Conservation (phyloP, 2,113 vertebrate genomes). For the Perca fluviatilis region DNA sequence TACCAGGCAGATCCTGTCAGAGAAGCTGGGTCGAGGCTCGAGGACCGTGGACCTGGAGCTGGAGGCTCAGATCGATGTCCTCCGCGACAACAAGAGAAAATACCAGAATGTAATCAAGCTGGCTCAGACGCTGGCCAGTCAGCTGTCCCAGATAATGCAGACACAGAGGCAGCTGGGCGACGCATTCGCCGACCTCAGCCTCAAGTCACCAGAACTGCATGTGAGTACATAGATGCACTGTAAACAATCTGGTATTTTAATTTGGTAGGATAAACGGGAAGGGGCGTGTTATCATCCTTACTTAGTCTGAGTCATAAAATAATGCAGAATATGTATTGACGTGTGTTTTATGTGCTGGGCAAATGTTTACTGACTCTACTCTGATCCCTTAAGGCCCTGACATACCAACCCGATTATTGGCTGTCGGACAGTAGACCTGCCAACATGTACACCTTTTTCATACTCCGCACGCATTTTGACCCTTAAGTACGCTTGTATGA, state of each 20-base stretch:
- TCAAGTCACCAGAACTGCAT: conserved; percentile 96
- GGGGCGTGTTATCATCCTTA: background rate
- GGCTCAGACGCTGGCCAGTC: conserved; percentile 91
- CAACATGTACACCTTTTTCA: no score
- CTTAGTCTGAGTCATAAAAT: background rate
- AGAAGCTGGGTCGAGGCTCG: conserved; percentile 97
- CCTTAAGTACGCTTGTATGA: no score
- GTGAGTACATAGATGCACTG: conserved; percentile 81
- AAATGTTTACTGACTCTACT: background rate
- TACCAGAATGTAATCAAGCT: conserved; percentile 94
- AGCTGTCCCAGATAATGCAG: conserved; percentile 95
- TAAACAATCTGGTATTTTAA: background rate
- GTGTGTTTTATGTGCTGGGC: background rate
- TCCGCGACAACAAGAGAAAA: conserved; percentile 97
- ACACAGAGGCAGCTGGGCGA: conserved; percentile 97
- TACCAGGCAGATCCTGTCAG: conserved; percentile 97
- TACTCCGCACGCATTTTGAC: no score
- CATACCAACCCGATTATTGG: no score
- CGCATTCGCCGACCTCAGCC: conserved; percentile 96
- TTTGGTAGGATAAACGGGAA: background rate
- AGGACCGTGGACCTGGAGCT: conserved; percentile 97
- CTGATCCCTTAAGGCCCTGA: no score
- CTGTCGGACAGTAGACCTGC: no score
- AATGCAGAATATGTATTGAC: background rate
- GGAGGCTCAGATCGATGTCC: conserved; percentile 95